Evolutionary conservation across 2,888 invertebrate genomes (phyloP).

Genomic region (Aleiodes testaceus): DNA sequence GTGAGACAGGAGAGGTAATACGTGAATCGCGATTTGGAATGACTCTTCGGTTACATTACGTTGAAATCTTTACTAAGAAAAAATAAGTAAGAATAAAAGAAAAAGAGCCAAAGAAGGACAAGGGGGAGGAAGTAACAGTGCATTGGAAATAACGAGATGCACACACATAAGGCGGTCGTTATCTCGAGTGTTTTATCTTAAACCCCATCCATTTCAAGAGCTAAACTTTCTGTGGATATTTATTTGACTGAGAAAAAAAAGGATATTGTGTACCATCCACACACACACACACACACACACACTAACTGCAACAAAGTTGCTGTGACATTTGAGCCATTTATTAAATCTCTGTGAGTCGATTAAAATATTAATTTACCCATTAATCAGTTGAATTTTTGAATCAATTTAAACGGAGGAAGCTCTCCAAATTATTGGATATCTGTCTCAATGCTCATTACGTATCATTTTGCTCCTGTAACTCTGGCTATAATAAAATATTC

Average conservation of each 20-base stretch:
- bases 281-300: neutral
- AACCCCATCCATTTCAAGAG: slow-evolving; percentile 39
- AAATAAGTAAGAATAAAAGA: slow-evolving; percentile 5
- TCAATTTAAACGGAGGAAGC: neutral
- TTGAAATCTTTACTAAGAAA: slow-evolving; percentile 30
- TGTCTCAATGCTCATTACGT: no score
- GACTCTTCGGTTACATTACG: slow-evolving; percentile 52
- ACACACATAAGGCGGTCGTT: slow-evolving; percentile 44
- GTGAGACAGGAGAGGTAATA: slow-evolving; percentile 43
- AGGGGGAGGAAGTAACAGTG: slow-evolving; percentile 28
- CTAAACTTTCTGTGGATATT: slow-evolving; percentile 27
- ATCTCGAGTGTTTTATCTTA: slow-evolving; percentile 52
- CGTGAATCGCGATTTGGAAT: slow-evolving; percentile 50
- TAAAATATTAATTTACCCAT: slow-evolving; percentile 7
- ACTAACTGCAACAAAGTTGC: slow-evolving; percentile 12
- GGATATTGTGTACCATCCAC: slow-evolving; percentile 11
- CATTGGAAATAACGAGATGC: slow-evolving; percentile 49
- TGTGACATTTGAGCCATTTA: slow-evolving; percentile 14
- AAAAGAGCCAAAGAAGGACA: neutral
- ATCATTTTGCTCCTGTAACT: no score
- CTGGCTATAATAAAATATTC: no score
- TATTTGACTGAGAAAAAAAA: slow-evolving; percentile 17
- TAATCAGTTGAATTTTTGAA: neutral
- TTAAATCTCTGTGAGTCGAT: neutral
- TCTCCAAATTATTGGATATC: no score